Percentiles rank a stretch among this genome's conserved stretches.
These are phyloP conservation scores for Corapipo altera DNA, from an alignment of 2,113 vertebrate genomes.

Conservation along the genomic window DNA sequence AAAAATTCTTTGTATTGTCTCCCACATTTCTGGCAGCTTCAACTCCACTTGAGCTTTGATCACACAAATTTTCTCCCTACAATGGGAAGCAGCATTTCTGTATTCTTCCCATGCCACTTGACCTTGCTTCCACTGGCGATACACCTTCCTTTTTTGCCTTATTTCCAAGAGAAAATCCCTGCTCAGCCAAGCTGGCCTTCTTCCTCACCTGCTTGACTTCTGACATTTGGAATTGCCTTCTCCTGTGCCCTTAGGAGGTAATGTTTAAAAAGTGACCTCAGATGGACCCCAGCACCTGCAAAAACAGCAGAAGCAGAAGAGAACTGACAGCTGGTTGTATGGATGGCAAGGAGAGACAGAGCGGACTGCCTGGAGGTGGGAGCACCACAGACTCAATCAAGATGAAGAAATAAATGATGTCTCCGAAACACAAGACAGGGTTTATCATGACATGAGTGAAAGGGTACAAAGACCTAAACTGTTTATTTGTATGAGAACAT, in stretches of 20 bases:
- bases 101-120: background rate
- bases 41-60: background rate
- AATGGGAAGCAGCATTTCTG: background rate
- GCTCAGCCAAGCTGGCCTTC: background rate
- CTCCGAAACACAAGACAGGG: background rate
- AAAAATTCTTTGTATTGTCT: background rate
- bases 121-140: background rate
- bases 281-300: background rate
- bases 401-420: constrained; percentile 7
- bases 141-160: background rate
- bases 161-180: background rate
- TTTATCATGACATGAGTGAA: constrained; percentile 23
- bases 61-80: background rate
- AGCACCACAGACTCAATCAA: background rate
- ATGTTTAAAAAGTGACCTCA: background rate
- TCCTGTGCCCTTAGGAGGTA: background rate
- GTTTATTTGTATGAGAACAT: constrained; percentile 29
- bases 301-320: background rate
- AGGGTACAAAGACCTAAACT: constrained; percentile 6
- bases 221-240: background rate
- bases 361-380: background rate
- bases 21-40: background rate
- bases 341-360: background rate
- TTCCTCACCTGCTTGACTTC: background rate
- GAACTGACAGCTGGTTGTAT: background rate